phyloP scores from a whole-genome alignment of 2,797 vertebrate genomes.

The Bradypodion ventrale region DNA sequence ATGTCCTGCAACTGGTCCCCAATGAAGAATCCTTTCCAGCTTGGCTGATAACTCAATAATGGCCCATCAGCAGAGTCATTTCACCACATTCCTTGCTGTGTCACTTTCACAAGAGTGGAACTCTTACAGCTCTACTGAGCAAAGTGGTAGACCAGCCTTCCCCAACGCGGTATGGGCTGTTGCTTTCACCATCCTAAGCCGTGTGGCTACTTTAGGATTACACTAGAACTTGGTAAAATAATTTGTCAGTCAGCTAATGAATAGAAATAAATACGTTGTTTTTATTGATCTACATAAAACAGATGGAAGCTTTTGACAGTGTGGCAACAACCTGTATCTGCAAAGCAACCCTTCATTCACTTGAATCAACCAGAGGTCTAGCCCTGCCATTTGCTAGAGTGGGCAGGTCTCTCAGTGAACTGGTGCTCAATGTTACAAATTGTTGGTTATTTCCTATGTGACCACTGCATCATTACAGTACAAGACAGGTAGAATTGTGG shows the following conservation, averaged over 20 bases:
- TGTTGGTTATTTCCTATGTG: background rate
- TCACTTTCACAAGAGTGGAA: background rate
- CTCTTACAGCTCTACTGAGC: too few species aligned
- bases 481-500: background rate
- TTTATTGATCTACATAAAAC: background rate
- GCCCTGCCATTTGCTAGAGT: background rate
- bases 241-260: background rate
- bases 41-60: background rate
- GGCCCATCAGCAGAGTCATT: background rate
- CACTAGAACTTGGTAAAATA: too few species aligned
- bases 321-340: background rate
- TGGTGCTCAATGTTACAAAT: background rate
- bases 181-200: too few species aligned
- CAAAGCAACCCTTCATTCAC: background rate
- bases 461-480: background rate
- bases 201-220: too few species aligned
- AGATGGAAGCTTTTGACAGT: background rate
- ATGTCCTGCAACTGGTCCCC: too few species aligned
- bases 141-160: too few species aligned
- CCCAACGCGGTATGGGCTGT: too few species aligned
- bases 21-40: background rate
- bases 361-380: too few species aligned
- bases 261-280: background rate
- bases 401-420: background rate
- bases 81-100: background rate